A percentile compares a stretch with the other conserved stretches of the same genome.
Conservation (phyloP, 2,113 vertebrate genomes). For the Nipponia nippon region DNA sequence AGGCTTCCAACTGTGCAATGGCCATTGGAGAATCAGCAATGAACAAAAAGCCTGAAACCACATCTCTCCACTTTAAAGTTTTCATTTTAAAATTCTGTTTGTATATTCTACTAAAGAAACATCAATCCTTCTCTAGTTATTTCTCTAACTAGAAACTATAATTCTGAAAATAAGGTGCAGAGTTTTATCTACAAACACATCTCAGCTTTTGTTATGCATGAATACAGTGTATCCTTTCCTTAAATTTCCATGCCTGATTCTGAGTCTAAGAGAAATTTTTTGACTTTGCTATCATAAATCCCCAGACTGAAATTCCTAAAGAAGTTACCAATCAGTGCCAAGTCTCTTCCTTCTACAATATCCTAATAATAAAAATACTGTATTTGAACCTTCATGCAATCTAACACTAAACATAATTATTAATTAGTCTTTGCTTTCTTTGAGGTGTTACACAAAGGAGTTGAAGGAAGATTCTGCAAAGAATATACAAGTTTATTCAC, state of each 20-base stretch:
- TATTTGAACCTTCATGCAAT: background rate
- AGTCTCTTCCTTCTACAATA: background rate
- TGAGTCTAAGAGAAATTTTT: background rate
- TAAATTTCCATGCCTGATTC: background rate
- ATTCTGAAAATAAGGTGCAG: background rate
- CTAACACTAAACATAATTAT: background rate
- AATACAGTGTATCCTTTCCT: background rate
- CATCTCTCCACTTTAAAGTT: background rate
- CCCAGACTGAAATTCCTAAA: background rate
- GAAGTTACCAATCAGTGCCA: background rate
- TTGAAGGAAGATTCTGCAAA: background rate
- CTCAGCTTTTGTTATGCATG: background rate
- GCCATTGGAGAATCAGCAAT: background rate
- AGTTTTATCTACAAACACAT: background rate
- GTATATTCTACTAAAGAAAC: background rate
- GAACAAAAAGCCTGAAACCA: background rate
- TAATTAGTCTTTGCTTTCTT: background rate
- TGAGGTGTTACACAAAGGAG: background rate
- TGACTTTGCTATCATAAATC: background rate
- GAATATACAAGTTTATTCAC: background rate
- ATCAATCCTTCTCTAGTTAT: background rate
- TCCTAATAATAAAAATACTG: background rate
- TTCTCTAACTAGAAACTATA: background rate
- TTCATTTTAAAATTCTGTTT: background rate
- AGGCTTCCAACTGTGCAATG: background rate